Conservation (phyloP, 2,113 vertebrate species). For the Emydocephalus ijimae region DNA sequence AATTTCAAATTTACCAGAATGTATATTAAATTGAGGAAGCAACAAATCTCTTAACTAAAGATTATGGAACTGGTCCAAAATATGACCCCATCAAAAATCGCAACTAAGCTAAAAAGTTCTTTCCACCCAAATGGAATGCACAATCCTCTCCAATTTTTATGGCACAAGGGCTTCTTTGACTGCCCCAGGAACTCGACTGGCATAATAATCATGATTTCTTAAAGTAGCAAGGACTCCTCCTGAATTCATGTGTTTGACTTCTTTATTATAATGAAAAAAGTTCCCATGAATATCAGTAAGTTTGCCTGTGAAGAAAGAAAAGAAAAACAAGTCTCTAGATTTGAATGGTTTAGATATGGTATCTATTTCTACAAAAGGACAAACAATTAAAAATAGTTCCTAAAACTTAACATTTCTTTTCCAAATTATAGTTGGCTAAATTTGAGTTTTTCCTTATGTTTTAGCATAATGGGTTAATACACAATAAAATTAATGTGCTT, state of each 20-base stretch:
- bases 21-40: neutral
- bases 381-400: neutral
- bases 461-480: neutral
- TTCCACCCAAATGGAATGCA: neutral
- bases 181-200: slow-evolving; percentile 81
- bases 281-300: slow-evolving; percentile 92
- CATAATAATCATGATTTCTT: slow-evolving; percentile 86
- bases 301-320: slow-evolving; percentile 71
- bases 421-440: neutral
- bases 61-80: slow-evolving; percentile 27
- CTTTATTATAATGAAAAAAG: slow-evolving; percentile 81
- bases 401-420: neutral
- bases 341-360: slow-evolving; percentile 17
- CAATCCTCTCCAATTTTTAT: slow-evolving; percentile 46
- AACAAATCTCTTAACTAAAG: slow-evolving; percentile 31
- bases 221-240: slow-evolving; percentile 89
- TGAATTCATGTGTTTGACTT: slow-evolving; percentile 95
- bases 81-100: slow-evolving; percentile 28
- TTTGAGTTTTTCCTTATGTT: neutral
- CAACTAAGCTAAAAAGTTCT: neutral
- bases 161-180: slow-evolving; percentile 82
- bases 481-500: neutral
- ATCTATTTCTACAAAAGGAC: slow-evolving; percentile 2
- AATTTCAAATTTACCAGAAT: slow-evolving; percentile 3
- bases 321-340: neutral